These are phyloP conservation scores for Leucoraja erinaceus DNA, from an alignment of 2,113 vertebrate genomes.

Conservation along the genomic window DNA sequence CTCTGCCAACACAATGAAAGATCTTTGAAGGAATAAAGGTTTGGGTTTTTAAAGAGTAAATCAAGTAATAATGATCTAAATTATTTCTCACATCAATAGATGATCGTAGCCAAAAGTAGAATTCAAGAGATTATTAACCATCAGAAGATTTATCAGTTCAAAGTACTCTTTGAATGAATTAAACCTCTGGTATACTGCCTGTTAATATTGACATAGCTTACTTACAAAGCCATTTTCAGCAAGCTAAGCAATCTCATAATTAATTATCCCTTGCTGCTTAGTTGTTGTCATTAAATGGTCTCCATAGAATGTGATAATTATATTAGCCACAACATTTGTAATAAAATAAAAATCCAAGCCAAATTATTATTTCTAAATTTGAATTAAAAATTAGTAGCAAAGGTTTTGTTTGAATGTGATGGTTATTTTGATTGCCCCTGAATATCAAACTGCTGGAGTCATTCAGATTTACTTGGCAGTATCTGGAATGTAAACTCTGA, in stretches of 20 bases:
- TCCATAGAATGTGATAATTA: neutral
- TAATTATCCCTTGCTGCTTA: neutral
- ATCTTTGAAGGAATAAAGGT: neutral
- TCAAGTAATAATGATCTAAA: neutral
- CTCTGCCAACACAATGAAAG: neutral
- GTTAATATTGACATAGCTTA: neutral
- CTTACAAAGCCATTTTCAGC: neutral
- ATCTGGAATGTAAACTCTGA: neutral
- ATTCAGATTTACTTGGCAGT: neutral
- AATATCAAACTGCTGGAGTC: too few species aligned
- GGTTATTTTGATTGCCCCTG: neutral
- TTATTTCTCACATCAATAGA: neutral
- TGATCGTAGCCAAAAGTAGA: neutral
- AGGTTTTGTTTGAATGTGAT: neutral
- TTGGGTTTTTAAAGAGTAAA: neutral
- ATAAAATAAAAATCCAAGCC: neutral
- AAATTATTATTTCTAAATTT: neutral
- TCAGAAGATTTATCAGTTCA: neutral
- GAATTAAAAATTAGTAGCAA: neutral
- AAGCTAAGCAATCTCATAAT: neutral
- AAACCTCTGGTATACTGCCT: neutral
- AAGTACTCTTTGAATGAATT: neutral
- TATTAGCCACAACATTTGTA: neutral
- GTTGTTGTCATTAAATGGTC: neutral
- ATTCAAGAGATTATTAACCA: neutral